A percentile compares a stretch with the other conserved stretches of the same genome.
Conservation (phyloP, 2,888 invertebrate genomes). For the Heliconius charithonia region DNA sequence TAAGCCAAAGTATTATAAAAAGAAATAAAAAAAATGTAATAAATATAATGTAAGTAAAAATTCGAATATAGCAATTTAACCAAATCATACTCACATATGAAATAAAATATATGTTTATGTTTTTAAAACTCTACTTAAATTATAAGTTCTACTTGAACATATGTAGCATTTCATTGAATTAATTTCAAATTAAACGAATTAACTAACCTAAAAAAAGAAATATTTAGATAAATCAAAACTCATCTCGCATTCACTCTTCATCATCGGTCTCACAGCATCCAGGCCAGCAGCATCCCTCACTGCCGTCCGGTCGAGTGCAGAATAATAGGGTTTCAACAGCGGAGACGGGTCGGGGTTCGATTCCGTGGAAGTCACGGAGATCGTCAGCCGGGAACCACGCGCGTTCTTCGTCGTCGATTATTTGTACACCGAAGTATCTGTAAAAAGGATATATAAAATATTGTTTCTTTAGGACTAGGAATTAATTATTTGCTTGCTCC, state of each 20-base stretch:
- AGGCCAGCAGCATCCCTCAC: slow-evolving; percentile 91
- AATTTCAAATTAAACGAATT: not conserved
- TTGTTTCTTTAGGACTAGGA: not conserved
- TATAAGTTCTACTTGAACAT: not conserved
- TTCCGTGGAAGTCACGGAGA: slow-evolving; percentile 93
- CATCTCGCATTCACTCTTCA: slow-evolving; percentile 63
- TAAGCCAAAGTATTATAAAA: no score
- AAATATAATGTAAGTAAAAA: no score
- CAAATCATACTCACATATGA: not conserved
- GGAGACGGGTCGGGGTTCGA: slow-evolving; percentile 89
- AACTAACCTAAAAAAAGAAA: not conserved
- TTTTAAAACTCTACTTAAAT: not conserved
- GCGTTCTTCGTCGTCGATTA: slow-evolving; percentile 94
- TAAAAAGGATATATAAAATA: slow-evolving; percentile 47
- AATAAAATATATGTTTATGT: not conserved
- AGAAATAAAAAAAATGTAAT: no score
- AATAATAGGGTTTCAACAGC: slow-evolving; percentile 90
- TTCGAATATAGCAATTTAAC: not conserved
- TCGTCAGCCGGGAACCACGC: slow-evolving; percentile 97
- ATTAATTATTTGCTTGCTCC: not conserved
- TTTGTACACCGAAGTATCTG: slow-evolving; percentile 90
- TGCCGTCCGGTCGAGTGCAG: slow-evolving; percentile 92
- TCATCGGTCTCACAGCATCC: slow-evolving; percentile 81
- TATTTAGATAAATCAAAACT: not conserved
- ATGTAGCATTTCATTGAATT: no score